Percentiles rank a stretch among this genome's conserved stretches.
Evolutionary conservation across 64 coral and sea anemone species (phyloP).

Genomic region (Cladopsammia gracilis): DNA sequence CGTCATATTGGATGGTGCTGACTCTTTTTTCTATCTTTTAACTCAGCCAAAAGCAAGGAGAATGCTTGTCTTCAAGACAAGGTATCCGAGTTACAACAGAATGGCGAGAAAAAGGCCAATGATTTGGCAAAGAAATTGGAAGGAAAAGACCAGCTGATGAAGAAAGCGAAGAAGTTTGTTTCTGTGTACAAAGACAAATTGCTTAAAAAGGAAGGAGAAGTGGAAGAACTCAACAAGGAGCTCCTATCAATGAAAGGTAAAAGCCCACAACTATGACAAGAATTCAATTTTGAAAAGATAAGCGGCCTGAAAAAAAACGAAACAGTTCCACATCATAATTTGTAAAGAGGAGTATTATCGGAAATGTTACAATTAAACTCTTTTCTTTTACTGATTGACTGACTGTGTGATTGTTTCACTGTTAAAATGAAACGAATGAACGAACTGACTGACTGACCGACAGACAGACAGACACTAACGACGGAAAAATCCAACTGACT

Average conservation of each 20-base stretch:
- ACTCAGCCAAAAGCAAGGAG: not conserved
- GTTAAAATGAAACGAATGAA: no score
- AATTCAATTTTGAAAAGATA: no score
- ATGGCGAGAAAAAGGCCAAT: not conserved
- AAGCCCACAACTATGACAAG: no score
- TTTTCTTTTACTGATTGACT: no score
- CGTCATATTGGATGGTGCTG: not conserved
- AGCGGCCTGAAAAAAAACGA: no score
- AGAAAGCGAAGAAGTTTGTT: slow-evolving; percentile 1
- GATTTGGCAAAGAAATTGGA: not conserved
- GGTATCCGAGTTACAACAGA: not conserved
- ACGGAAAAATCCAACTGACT: no score
- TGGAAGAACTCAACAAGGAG: not conserved
- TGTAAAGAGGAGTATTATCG: no score
- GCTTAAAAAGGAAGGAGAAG: not conserved
- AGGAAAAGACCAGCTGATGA: not conserved
- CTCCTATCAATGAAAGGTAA: not conserved
- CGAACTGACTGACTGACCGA: no score
- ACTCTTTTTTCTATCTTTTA: not conserved
- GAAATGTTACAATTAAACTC: no score
- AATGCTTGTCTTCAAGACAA: not conserved
- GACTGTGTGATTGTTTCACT: no score
- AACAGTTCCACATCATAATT: no score
- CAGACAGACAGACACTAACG: no score
- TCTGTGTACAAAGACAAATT: not conserved